A percentile compares a stretch with the other conserved stretches of the same genome.
Conservation (phyloP, 2,113 vertebrate species). For the Cervus canadensis region DNA sequence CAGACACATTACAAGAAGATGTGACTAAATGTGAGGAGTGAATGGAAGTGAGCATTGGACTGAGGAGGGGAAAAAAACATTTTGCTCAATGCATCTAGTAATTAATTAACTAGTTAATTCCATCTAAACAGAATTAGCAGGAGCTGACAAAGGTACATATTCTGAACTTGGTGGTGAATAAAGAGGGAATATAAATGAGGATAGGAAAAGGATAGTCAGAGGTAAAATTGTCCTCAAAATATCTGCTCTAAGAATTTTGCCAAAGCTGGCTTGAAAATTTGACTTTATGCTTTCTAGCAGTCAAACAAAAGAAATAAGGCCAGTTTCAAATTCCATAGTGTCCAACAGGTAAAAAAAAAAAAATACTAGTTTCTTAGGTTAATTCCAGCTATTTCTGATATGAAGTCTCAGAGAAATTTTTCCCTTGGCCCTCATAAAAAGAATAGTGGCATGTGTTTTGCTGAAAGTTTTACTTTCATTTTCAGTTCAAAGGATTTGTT, state of each 20-base stretch:
- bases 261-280: not conserved
- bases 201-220: not conserved
- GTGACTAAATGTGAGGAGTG: not conserved
- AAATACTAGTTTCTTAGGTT: not conserved
- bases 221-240: not conserved
- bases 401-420: not conserved
- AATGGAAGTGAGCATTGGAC: not conserved
- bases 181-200: not conserved
- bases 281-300: not conserved
- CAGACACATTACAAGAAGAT: not conserved
- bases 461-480: not conserved
- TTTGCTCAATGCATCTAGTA: not conserved
- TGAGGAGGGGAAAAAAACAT: not conserved
- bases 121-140: not conserved
- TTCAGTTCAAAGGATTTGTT: not conserved
- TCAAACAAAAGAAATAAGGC: not conserved
- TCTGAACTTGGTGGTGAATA: not conserved
- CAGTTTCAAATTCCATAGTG: not conserved
- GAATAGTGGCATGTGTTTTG: not conserved
- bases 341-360: not conserved
- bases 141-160: not conserved
- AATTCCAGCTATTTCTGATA: not conserved
- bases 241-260: not conserved
- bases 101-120: not conserved
- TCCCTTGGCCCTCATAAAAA: not conserved